These are phyloP conservation scores for Morpho achilles DNA, from an alignment of 2,888 invertebrate species.

Conservation along the genomic window DNA sequence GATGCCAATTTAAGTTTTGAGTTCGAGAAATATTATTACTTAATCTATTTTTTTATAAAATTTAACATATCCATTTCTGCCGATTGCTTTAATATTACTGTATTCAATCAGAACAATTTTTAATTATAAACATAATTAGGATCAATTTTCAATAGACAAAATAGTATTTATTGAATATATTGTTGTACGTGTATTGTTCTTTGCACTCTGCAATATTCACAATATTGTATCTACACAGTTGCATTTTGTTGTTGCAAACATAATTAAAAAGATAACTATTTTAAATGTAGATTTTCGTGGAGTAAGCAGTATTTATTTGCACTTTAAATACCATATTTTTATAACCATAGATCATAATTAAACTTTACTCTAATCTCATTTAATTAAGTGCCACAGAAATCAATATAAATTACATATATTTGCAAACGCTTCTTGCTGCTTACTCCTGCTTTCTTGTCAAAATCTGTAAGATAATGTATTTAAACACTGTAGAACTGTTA, in stretches of 20 bases:
- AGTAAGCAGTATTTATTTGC: conserved; percentile 56
- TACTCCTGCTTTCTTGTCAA: conserved; percentile 67
- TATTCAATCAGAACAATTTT: neutral
- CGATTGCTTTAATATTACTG: conserved; percentile 5
- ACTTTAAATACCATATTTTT: neutral
- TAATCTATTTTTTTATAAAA: too few species aligned
- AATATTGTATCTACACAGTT: conserved; percentile 60
- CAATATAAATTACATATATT: neutral
- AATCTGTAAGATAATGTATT: conserved; percentile 61
- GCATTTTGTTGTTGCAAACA: conserved; percentile 65
- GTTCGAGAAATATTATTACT: too few species aligned
- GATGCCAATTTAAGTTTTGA: too few species aligned
- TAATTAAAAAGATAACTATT: conserved; percentile 45
- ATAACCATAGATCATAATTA: neutral
- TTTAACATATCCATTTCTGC: conserved; percentile 1
- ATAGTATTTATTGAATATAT: conserved; percentile 17
- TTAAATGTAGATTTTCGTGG: conserved; percentile 64
- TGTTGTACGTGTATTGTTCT: conserved; percentile 41
- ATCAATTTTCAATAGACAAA: conserved; percentile 10
- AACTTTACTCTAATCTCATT: neutral
- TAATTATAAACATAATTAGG: neutral
- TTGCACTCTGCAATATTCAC: conserved; percentile 63
- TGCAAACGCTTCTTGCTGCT: conserved; percentile 43
- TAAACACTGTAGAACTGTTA: conserved; percentile 68
- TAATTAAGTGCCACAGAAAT: neutral